Evolutionary conservation across 2,113 vertebrate species (phyloP).

Genomic region (Eurypyga helias): DNA sequence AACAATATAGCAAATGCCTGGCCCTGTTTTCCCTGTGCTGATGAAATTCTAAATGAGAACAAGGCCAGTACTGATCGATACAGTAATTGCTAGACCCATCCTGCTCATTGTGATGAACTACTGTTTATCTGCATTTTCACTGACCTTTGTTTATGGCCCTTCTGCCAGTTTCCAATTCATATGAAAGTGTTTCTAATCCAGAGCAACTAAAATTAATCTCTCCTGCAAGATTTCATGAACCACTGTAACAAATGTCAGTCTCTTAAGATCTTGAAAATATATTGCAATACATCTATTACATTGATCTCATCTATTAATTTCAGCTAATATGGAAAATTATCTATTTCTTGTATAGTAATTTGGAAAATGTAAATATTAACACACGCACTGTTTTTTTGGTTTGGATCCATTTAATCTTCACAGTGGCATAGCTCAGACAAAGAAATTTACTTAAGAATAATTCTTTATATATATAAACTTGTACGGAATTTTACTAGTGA

Average conservation of each 20-base stretch:
- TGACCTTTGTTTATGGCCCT: neutral
- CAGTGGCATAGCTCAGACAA: neutral
- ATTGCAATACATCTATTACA: neutral
- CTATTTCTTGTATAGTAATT: neutral
- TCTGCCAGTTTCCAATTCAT: neutral
- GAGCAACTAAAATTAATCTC: neutral
- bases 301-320: neutral
- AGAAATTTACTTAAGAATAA: neutral
- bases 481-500: neutral
- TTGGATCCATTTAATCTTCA: neutral
- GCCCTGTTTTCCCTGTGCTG: neutral
- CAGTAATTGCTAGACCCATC: neutral
- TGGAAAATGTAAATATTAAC: neutral
- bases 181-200: neutral
- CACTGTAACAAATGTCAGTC: neutral
- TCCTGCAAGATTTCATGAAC: neutral
- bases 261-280: neutral
- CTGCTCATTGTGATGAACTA: neutral
- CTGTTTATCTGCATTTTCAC: constrained; percentile 16
- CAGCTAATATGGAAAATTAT: neutral
- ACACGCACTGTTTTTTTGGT: neutral
- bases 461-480: neutral
- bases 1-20: neutral
- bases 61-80: neutral
- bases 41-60: constrained; percentile 38